Percentiles rank a stretch among this genome's conserved stretches.
These are phyloP conservation scores for Mohoua ochrocephala DNA, from an alignment of 2,113 vertebrate genomes.

Conservation along the genomic window DNA sequence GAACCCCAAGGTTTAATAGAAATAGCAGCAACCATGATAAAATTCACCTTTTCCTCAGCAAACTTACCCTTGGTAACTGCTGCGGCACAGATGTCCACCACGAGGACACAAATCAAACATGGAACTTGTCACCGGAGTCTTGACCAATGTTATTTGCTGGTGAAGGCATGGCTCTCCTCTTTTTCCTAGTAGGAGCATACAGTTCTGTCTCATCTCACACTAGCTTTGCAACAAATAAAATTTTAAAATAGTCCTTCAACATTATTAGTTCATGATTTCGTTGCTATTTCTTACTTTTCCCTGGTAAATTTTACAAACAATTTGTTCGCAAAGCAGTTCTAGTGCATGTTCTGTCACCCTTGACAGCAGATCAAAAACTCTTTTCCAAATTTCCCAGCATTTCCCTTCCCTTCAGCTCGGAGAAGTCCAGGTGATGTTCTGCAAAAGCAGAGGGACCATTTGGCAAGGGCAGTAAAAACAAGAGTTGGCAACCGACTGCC, in stretches of 20 bases:
- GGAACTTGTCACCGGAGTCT: neutral
- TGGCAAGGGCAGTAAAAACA: neutral
- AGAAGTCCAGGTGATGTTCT: neutral
- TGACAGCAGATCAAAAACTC: neutral
- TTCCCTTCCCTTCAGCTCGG: neutral
- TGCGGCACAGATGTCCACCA: neutral
- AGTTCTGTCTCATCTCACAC: neutral
- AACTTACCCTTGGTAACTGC: neutral
- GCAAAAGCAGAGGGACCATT: neutral
- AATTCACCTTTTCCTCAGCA: neutral
- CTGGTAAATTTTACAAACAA: neutral
- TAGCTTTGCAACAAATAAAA: neutral
- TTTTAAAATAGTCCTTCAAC: neutral
- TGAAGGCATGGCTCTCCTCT: neutral
- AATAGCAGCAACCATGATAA: neutral
- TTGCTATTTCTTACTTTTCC: neutral
- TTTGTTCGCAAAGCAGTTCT: neutral
- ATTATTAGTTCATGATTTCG: neutral
- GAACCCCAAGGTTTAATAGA: neutral
- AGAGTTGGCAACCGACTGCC: neutral
- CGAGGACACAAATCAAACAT: fast-evolving
- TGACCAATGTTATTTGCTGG: neutral
- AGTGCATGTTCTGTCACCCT: neutral
- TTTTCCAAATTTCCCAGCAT: neutral
- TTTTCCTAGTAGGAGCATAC: neutral